Conservation (phyloP, 2,113 vertebrate genomes). For the Helogale parvula region DNA sequence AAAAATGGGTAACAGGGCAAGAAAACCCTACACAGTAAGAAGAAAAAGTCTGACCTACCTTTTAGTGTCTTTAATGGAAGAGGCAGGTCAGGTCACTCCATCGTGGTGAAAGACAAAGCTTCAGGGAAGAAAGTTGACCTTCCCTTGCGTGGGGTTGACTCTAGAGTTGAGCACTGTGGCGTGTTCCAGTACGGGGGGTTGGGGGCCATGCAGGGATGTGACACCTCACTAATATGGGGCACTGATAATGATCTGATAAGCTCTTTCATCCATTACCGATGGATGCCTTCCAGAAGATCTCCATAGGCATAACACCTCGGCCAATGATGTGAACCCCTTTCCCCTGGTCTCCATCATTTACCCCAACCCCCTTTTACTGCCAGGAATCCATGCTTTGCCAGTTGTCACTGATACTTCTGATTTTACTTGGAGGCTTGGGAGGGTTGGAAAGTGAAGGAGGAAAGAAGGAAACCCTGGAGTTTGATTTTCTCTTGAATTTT, state of each 20-base stretch:
- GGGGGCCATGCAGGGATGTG: not conserved
- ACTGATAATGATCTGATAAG: conserved; percentile 35
- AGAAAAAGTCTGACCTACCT: conserved; percentile 42
- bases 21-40: not conserved
- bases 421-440: conserved; percentile 3
- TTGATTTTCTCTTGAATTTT: not conserved
- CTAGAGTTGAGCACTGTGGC: not conserved
- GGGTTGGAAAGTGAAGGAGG: not conserved
- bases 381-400: conserved; percentile 35
- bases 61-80: not conserved
- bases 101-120: not conserved
- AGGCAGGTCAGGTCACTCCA: not conserved
- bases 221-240: not conserved
- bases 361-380: not conserved
- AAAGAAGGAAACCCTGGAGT: not conserved
- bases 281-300: conserved; percentile 51
- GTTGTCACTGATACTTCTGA: not conserved
- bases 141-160: not conserved
- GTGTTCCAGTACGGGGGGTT: not conserved
- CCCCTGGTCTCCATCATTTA: conserved; percentile 28
- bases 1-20: not conserved
- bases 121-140: not conserved
- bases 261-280: conserved; percentile 40
- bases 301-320: not conserved
- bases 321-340: not conserved